A percentile compares a stretch with the other conserved stretches of the same genome.
Evolutionary conservation across 1,140 invertebrate species (phyloP).

Genomic region (Cotesia glomerata): DNA sequence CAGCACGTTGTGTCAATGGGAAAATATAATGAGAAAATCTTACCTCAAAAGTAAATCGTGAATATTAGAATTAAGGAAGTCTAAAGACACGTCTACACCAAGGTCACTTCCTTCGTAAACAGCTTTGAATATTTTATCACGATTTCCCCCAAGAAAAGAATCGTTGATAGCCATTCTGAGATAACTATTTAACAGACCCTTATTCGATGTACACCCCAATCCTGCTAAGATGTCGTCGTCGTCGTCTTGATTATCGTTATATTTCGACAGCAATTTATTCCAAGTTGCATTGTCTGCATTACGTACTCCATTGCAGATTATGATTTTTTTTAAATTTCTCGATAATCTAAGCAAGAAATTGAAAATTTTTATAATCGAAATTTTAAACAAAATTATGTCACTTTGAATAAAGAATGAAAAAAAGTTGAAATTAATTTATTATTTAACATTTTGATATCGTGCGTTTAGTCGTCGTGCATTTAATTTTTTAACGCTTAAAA

Average conservation of each 20-base stretch:
- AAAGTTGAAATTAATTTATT: too few species aligned
- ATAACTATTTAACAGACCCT: neutral
- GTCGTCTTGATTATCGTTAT: constrained; percentile 42
- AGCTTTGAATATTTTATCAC: constrained; percentile 50
- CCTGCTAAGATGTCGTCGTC: neutral
- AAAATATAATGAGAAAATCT: too few species aligned
- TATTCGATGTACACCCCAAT: constrained; percentile 33
- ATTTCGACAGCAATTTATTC: constrained; percentile 67
- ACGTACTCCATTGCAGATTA: constrained; percentile 69
- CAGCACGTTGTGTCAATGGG: too few species aligned
- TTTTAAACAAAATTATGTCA: too few species aligned
- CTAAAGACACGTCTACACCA: constrained; percentile 56
- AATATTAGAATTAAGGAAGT: constrained; percentile 23
- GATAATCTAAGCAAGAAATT: constrained; percentile 42
- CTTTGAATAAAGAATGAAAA: too few species aligned
- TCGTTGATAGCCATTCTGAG: neutral
- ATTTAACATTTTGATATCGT: too few species aligned
- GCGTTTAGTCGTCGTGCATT: too few species aligned
- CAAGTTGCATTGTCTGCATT: constrained; percentile 70
- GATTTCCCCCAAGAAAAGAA: constrained; percentile 12
- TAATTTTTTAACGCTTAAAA: too few species aligned
- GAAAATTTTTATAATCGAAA: neutral
- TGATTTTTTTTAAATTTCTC: constrained; percentile 69
- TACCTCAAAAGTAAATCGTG: neutral
- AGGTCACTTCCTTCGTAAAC: constrained; percentile 52